Conservation (phyloP, 2,888 invertebrate genomes). For the Phyto melanocephala region DNA sequence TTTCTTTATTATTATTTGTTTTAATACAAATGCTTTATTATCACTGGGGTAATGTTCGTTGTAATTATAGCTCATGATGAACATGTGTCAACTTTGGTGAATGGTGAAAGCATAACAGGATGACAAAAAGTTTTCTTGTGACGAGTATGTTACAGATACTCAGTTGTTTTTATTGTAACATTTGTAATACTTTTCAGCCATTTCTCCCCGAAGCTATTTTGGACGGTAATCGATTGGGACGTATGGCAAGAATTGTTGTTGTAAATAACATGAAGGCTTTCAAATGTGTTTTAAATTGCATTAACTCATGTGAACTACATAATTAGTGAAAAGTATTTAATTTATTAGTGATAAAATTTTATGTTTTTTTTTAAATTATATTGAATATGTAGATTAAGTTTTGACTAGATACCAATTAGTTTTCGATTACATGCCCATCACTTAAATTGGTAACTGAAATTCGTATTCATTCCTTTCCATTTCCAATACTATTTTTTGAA, state of each 20-base stretch:
- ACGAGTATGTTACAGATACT: constrained; percentile 10
- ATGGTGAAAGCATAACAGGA: neutral
- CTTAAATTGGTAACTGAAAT: neutral
- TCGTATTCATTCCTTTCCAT: neutral
- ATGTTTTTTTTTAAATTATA: no score
- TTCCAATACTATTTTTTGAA: neutral
- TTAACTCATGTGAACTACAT: no score
- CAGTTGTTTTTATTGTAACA: neutral
- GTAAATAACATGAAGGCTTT: neutral
- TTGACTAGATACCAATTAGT: no score
- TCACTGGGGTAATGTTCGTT: constrained; percentile 39
- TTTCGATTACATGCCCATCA: no score
- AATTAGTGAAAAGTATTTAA: no score
- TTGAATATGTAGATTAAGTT: no score
- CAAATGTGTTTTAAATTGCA: no score
- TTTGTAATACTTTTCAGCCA: neutral
- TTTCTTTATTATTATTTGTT: constrained; percentile 1
- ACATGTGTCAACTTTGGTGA: constrained; percentile 38
- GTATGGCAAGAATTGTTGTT: neutral
- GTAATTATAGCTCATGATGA: constrained; percentile 51
- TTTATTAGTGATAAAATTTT: no score
- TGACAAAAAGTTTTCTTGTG: constrained; percentile 13
- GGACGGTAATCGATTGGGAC: neutral
- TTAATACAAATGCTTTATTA: constrained; percentile 43
- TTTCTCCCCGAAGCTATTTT: constrained; percentile 13